These are phyloP conservation scores for Apoda limacodes DNA, from an alignment of 2,888 invertebrate species.

Conservation along the genomic window DNA sequence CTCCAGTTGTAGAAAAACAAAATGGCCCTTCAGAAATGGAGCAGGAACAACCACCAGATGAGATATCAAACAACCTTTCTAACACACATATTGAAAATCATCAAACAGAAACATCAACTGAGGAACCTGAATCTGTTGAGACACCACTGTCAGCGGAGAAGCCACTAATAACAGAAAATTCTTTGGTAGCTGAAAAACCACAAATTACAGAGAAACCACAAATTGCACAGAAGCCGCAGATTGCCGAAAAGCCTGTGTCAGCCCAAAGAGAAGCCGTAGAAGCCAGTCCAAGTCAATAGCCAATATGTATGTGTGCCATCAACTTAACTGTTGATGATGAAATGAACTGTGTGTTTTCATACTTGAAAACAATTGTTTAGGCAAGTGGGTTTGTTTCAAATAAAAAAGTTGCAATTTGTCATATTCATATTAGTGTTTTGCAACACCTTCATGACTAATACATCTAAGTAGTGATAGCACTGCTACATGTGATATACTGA, in stretches of 20 bases:
- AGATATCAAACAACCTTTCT: conserved; percentile 42
- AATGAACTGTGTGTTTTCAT: conserved; percentile 55
- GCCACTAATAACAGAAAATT: conserved; percentile 16
- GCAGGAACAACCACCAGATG: conserved; percentile 46
- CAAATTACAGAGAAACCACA: conserved; percentile 4
- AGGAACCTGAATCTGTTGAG: conserved; percentile 14
- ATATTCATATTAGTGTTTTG: no score
- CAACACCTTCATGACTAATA: no score
- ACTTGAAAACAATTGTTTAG: conserved; percentile 52
- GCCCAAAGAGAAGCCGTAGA: conserved; percentile 43
- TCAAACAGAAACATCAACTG: conserved; percentile 18
- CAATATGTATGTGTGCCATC: conserved; percentile 42
- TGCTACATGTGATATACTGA: no score
- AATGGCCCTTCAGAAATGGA: conserved; percentile 60
- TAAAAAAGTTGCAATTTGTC: no score
- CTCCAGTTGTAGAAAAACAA: conserved; percentile 38
- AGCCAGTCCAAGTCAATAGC: conserved; percentile 55
- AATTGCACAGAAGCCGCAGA: conserved; percentile 20
- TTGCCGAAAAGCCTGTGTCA: conserved; percentile 31
- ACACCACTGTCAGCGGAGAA: conserved; percentile 21
- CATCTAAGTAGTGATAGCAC: no score
- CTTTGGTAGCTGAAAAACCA: conserved; percentile 24
- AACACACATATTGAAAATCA: conserved; percentile 44
- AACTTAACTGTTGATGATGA: conserved; percentile 31
- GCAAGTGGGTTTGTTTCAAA: no score